Evolutionary conservation across 2,888 invertebrate genomes (phyloP), one percentile per base, ranked within the genome.

Genomic region (Drosophila trichaetosa): DNA sequence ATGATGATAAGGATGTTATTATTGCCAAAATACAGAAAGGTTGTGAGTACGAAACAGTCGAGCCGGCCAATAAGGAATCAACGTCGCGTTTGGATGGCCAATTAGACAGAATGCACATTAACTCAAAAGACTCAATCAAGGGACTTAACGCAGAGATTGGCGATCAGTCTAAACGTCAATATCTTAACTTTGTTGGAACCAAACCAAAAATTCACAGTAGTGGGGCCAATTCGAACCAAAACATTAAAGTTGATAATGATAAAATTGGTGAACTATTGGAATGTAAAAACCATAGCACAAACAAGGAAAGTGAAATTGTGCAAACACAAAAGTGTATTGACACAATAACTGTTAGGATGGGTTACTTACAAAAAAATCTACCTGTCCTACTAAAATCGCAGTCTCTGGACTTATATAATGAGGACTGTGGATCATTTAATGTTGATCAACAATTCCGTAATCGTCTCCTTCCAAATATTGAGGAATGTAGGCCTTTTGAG

Each of bases 11-110:
- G n/a, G 73, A 78, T 49, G 76, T 64, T 71, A 60, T 76, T 53
- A 42, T 79, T 34, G 57, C 67, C 49, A 49, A 78, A 38, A 34
- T 67, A 58, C 66, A 69, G 60, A 75, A 76, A 71, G 80, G 80
- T 81, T 87, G 83, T 87, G 82, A 81, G 18, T 57, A 63, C 24
- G 60, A 60, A 51, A 57, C 31, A 33, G 52, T 69, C 36, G 36
- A 63, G 11, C 40, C 56, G 6, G 57, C 57, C 27, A 65, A 34
- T 62, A 48, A 18, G 24, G 52, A 16, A 1, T 53, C 78, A 59
- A 51, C 46, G 36, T 51, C 40, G 29, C 36, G 31, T 11, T 49
- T 80, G 56, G 48, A 70, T 24, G 66, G 53, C 29, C 59, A 72
- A 57, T 49, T 87, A 51, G 69, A 70, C 60, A 62, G 63, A 58